These are phyloP conservation scores for Pipistrellus pygmaeus DNA, from an alignment of 2,797 vertebrate genomes.

Conservation along the genomic window DNA sequence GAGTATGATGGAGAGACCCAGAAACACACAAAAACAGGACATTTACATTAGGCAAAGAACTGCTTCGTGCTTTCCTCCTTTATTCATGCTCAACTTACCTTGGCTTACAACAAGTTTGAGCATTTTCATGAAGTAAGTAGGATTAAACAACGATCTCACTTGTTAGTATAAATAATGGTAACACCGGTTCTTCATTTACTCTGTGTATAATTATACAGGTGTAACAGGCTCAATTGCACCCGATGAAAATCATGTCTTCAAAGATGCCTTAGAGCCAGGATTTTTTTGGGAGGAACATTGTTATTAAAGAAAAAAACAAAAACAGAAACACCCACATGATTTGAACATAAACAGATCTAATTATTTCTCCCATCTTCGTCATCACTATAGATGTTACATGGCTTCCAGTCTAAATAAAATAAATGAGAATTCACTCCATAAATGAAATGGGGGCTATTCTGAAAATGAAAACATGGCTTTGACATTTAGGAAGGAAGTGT, in stretches of 20 bases:
- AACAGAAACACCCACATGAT: not conserved
- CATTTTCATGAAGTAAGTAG: not conserved
- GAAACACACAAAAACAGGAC: not conserved
- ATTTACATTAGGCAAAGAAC: fast-evolving
- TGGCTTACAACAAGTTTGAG: not conserved
- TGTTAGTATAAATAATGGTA: not conserved
- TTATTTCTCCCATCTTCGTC: not conserved
- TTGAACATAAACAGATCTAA: not conserved
- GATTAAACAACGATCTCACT: not conserved
- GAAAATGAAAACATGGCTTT: slow-evolving; percentile 71
- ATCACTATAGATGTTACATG: fast-evolving
- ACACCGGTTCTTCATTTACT: fast-evolving
- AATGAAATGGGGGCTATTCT: not conserved
- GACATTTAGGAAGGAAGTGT: slow-evolving; percentile 75
- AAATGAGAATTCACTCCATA: not conserved
- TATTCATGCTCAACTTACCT: too few relatives aligned
- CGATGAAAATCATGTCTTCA: not conserved
- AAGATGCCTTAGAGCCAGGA: not conserved
- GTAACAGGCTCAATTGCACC: not conserved
- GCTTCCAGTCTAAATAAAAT: not conserved
- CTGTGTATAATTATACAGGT: fast-evolving
- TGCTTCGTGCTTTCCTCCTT: not conserved
- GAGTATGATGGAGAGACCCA: too few relatives aligned
- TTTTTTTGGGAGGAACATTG: not conserved
- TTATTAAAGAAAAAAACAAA: not conserved